Conservation (phyloP, 2,797 vertebrate species). For the Lindbergichthys nudifrons region DNA sequence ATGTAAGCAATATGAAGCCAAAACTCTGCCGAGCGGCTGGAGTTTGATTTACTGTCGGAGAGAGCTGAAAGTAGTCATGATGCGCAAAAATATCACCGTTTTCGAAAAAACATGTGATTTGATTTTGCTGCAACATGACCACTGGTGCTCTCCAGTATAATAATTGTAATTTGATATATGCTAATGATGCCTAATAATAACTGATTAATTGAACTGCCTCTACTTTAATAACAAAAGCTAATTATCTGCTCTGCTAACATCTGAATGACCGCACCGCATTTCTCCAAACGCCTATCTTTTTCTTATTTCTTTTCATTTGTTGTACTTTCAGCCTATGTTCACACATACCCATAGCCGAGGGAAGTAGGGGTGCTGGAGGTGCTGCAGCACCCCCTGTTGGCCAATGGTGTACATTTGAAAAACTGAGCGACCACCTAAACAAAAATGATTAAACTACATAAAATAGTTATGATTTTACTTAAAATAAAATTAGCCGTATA, state of each 20-base stretch:
- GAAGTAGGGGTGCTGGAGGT: too few relatives aligned
- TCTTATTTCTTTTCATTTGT: too few relatives aligned
- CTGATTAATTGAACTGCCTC: neutral
- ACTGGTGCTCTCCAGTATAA: neutral
- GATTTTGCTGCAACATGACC: neutral
- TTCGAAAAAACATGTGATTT: neutral
- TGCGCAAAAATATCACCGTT: too few relatives aligned
- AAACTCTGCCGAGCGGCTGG: neutral
- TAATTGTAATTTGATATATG: neutral
- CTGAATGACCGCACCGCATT: constrained; percentile 34
- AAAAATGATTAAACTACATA: too few relatives aligned
- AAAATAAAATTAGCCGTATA: too few relatives aligned
- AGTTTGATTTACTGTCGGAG: neutral
- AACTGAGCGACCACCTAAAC: too few relatives aligned
- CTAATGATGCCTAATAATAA: neutral
- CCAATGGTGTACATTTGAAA: too few relatives aligned
- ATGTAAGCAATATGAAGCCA: constrained; percentile 43
- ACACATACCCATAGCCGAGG: constrained; percentile 2
- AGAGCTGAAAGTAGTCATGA: too few relatives aligned
- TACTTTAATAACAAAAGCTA: constrained; percentile 8
- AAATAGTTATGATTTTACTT: too few relatives aligned
- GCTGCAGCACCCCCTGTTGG: too few relatives aligned
- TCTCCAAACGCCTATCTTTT: constrained; percentile 24
- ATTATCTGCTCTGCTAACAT: constrained; percentile 20
- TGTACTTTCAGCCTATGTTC: constrained; percentile 34